A percentile compares a stretch with the other conserved stretches of the same genome.
phyloP scores from a whole-genome alignment of 2,797 vertebrate genomes.

The Sciurus carolinensis region DNA sequence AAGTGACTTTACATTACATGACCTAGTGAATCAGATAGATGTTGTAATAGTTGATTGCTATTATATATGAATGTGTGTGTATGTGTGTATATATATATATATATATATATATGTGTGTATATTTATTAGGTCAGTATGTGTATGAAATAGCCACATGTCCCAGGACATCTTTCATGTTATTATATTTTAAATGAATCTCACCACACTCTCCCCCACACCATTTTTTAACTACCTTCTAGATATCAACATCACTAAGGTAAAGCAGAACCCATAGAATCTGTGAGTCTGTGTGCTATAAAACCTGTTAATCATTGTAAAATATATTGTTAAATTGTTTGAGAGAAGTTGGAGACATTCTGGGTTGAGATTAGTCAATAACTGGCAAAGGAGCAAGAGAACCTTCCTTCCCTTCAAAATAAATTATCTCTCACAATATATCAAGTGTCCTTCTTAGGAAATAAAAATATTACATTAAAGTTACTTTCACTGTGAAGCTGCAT shows the following conservation, averaged over 20 bases:
- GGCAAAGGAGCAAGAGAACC: not conserved
- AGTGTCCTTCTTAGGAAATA: not conserved
- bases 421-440: conserved; percentile 9
- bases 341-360: not conserved
- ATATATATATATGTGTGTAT: not conserved
- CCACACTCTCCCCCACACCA: not conserved
- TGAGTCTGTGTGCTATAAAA: not conserved
- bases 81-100: not conserved
- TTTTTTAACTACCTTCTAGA: not conserved
- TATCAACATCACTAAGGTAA: not conserved
- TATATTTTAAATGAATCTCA: not conserved
- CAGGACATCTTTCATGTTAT: not conserved
- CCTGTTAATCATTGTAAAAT: not conserved
- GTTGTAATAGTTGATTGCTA: not conserved
- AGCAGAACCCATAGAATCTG: not conserved
- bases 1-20: not conserved
- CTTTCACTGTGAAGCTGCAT: not conserved
- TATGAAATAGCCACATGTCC: not conserved
- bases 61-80: not conserved
- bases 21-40: not conserved
- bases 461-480: not conserved
- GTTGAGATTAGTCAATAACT: not conserved
- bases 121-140: not conserved
- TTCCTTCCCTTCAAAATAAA: conserved; percentile 8
- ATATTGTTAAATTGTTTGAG: not conserved